These are phyloP conservation scores for Pilophorus perplexus DNA, from an alignment of 2,888 invertebrate species.

Conservation along the genomic window DNA sequence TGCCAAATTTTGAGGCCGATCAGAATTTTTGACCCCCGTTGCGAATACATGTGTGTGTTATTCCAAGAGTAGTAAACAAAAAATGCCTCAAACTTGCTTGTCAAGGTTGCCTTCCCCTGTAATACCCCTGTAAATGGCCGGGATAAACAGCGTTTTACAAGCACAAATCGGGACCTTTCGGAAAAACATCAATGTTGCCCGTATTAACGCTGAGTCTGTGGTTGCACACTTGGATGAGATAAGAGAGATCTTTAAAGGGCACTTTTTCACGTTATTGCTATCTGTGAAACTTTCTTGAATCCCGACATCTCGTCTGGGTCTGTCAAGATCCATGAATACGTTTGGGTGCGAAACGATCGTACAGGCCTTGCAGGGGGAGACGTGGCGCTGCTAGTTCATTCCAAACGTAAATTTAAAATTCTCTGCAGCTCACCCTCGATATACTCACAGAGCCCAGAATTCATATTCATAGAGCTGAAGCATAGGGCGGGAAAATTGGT, in stretches of 20 bases:
- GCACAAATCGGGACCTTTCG: background rate
- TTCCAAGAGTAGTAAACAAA: no score
- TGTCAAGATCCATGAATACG: background rate
- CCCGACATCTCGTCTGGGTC: background rate
- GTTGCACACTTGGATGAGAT: slow-evolving; percentile 12
- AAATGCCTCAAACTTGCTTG: no score
- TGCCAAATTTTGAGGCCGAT: no score
- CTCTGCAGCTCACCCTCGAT: background rate
- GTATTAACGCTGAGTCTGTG: slow-evolving; percentile 9
- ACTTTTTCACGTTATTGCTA: background rate
- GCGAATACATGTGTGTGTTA: no score
- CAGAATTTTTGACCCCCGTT: no score
- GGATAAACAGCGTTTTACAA: no score
- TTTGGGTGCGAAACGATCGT: slow-evolving; percentile 1
- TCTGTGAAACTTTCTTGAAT: slow-evolving; percentile 3
- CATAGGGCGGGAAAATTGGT: background rate
- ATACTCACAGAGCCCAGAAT: slow-evolving; percentile 11
- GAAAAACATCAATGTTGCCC: background rate
- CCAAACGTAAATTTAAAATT: background rate
- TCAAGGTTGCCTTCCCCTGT: no score
- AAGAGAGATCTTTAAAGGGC: background rate
- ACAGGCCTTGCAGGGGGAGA: background rate
- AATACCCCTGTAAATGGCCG: no score
- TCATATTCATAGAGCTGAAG: slow-evolving; percentile 3
- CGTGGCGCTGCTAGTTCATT: background rate